Percentiles rank a stretch among this genome's conserved stretches.
Conservation (phyloP, 2,113 vertebrate genomes). For the Tursiops truncatus region DNA sequence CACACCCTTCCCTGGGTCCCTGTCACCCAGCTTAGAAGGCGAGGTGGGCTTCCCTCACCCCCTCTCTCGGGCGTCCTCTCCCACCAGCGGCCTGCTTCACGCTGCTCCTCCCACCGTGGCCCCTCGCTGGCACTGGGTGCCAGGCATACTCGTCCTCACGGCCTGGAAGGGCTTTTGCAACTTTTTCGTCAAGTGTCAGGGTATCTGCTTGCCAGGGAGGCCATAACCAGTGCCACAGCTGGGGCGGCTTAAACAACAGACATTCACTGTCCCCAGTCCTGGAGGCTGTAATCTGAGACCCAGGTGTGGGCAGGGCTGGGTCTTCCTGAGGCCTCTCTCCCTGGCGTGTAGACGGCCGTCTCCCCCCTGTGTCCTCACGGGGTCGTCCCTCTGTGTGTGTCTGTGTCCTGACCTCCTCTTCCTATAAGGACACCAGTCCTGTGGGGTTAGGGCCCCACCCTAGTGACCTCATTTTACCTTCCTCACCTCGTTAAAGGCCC, state of each 20-base stretch:
- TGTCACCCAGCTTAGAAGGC: neutral
- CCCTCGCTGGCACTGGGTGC: neutral
- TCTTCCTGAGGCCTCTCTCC: neutral
- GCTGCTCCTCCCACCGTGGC: accelerated
- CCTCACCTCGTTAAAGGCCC: neutral
- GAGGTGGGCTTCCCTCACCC: neutral
- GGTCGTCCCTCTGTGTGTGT: neutral
- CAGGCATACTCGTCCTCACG: neutral
- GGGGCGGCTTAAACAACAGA: neutral
- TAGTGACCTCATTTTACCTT: neutral
- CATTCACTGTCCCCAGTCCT: accelerated
- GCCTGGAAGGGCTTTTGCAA: neutral
- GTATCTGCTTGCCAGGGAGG: accelerated
- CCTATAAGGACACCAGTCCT: neutral
- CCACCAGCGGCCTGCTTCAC: neutral
- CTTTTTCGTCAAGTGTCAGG: neutral
- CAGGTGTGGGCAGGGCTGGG: neutral
- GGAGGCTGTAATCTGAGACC: neutral
- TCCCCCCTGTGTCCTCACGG: neutral
- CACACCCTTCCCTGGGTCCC: accelerated
- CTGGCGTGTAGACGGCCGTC: accelerated
- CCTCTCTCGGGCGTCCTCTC: neutral
- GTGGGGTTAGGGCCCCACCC: neutral
- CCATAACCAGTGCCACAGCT: neutral
- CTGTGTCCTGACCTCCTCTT: neutral